phyloP scores from a whole-genome alignment of 1,140 invertebrate genomes.

The Apis florea region DNA sequence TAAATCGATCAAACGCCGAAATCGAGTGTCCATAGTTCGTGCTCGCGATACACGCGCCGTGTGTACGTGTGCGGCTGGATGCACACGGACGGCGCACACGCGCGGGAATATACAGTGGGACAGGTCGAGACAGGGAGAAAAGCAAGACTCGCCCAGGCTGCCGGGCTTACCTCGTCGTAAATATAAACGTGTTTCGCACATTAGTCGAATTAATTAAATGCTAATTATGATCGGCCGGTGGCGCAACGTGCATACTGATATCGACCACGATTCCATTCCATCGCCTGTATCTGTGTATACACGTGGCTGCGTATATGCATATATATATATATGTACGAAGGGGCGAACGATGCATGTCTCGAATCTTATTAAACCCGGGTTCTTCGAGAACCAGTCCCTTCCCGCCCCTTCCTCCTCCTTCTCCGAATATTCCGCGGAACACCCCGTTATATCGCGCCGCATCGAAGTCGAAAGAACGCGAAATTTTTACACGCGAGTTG shows the following conservation, averaged over 20 bases:
- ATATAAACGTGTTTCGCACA: conserved; percentile 71
- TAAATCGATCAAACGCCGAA: conserved; percentile 72
- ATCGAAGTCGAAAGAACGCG: conserved; percentile 28
- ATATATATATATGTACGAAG: neutral
- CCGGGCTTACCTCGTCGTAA: conserved; percentile 57
- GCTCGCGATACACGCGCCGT: conserved; percentile 26
- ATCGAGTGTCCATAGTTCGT: conserved; percentile 60
- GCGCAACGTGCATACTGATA: conserved; percentile 66
- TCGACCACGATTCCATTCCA: conserved; percentile 33
- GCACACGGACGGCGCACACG: neutral
- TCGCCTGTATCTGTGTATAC: conserved; percentile 9
- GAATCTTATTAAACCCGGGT: conserved; percentile 63
- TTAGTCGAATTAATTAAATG: conserved; percentile 75
- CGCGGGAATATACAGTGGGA: conserved; percentile 18
- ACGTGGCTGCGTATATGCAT: neutral
- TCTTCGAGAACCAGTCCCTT: neutral
- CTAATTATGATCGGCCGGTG: conserved; percentile 70
- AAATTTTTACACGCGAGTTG: conserved; percentile 63
- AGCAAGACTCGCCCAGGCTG: conserved; percentile 38
- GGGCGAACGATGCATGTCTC: conserved; percentile 40
- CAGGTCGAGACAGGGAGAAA: conserved; percentile 5
- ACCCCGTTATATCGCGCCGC: conserved; percentile 30
- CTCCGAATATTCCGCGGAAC: conserved; percentile 37
- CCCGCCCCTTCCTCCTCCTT: conserved; percentile 41
- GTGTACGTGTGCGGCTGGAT: neutral